A percentile compares a stretch with the other conserved stretches of the same genome.
Conservation (phyloP, 2,113 vertebrate species). For the Cyprinus carpio region DNA sequence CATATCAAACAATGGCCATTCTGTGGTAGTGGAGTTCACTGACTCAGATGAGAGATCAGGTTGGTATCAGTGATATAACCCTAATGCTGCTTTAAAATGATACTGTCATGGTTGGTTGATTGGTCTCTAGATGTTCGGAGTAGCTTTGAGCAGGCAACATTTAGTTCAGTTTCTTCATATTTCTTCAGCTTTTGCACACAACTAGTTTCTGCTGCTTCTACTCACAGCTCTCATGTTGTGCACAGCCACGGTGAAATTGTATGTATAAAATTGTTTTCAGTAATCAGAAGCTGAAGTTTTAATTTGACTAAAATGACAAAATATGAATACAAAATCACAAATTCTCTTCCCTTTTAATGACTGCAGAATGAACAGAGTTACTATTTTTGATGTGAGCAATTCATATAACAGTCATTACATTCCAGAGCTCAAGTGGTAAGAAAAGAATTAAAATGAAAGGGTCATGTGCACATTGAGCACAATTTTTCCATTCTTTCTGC, state of each 20-base stretch:
- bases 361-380: too few relatives aligned
- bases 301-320: neutral
- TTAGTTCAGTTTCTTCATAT: neutral
- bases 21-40: conserved; percentile 90
- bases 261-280: neutral
- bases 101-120: too few relatives aligned
- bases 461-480: too few relatives aligned
- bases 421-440: too few relatives aligned
- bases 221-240: neutral
- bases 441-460: too few relatives aligned
- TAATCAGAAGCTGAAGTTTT: neutral
- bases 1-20: conserved; percentile 92
- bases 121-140: neutral
- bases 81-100: neutral
- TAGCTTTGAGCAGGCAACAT: neutral
- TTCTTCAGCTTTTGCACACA: neutral
- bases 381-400: too few relatives aligned
- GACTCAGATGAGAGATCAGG: conserved; percentile 88
- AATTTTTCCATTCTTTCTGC: too few relatives aligned
- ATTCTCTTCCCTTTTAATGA: too few relatives aligned
- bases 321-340: too few relatives aligned
- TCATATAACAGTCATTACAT: too few relatives aligned
- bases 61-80: conserved; percentile 60
- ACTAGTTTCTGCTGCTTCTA: neutral
- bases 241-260: neutral